Percentiles rank a stretch among this genome's conserved stretches.
phyloP scores from a whole-genome alignment of 2,113 vertebrate species.

The Saguinus imperator region DNA sequence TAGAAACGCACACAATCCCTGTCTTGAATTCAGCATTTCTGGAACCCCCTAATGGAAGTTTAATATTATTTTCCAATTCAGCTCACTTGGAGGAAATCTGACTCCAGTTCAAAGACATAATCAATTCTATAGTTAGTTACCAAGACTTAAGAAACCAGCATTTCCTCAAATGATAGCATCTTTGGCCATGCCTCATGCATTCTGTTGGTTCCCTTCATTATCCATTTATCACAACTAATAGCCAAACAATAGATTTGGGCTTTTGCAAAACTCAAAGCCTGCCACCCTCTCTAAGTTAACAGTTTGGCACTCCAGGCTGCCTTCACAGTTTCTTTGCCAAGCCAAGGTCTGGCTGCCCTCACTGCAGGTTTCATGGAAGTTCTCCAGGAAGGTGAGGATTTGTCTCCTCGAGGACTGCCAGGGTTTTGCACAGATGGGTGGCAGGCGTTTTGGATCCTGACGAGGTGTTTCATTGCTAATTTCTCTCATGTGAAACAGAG shows the following conservation, averaged over 20 bases:
- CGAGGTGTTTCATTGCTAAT: background rate
- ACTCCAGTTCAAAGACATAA: conserved; percentile 42
- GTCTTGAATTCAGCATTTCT: background rate
- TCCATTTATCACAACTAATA: background rate
- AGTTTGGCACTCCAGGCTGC: background rate
- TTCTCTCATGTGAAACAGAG: background rate
- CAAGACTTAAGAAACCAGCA: background rate
- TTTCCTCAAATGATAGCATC: background rate
- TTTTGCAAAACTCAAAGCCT: conserved; percentile 17
- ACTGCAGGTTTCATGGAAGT: rapidly evolving
- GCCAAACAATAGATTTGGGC: conserved; percentile 6
- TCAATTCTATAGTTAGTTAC: background rate
- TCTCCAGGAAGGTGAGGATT: background rate
- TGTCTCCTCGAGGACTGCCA: background rate
- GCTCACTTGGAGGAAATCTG: conserved; percentile 38
- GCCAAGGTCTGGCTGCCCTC: background rate
- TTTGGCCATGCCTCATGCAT: background rate
- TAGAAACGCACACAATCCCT: background rate
- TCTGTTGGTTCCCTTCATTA: background rate
- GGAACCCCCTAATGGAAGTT: background rate
- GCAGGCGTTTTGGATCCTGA: background rate
- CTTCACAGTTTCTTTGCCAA: background rate
- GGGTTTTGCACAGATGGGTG: background rate
- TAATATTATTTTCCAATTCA: conserved; percentile 58
- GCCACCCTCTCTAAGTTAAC: background rate